Evolutionary conservation across 2,113 vertebrate species (phyloP), one percentile per base, ranked within the genome.

Genomic region (Mobula hypostoma): DNA sequence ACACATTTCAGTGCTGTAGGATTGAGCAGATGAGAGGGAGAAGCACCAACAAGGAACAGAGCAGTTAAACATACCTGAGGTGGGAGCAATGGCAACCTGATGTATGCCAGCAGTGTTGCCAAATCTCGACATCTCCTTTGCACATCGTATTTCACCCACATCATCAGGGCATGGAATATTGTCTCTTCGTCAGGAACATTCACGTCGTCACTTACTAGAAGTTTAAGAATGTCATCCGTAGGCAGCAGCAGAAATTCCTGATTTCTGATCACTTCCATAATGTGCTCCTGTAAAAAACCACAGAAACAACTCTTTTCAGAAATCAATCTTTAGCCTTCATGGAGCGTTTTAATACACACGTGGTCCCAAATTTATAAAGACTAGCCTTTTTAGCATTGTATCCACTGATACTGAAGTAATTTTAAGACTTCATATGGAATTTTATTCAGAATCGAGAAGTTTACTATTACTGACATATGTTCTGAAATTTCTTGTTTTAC

Each of bases 151-250:
- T 97, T 97, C 94, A 97, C 97, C 97, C 97, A 97, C 96, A 97
- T 97, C 97, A 97, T 97, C 94, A 97, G 95, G 80, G 97, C 97
- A 94, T 97, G 96, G 94, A 97, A 97, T 95, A 97, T 97, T 11
- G 97, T 97, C 94, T 97, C 97, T 95, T 97, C 97, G 95, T 97
- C 97, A 27, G 97, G 97, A 95, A 97, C 97, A 7, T 97, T 97
- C 72, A 97, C 97, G 94, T 97, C 97, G 94, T 97, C 97, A 94
- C 97, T 97, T 94, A 97, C 97, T 95, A 97, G 95, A 40, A 97
- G 96, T 94, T 97, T 97, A 94, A 97, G 97, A 29, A 97, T 96
- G 76, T 97, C 97, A 68, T 97, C 97, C 0, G 96, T 97, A 0
- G 97, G 97, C 82, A 97, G 95, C 94, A 97, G 96, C 94, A 97